Conservation (phyloP, 2,113 vertebrate genomes). For the Pseudopodoces humilis region DNA sequence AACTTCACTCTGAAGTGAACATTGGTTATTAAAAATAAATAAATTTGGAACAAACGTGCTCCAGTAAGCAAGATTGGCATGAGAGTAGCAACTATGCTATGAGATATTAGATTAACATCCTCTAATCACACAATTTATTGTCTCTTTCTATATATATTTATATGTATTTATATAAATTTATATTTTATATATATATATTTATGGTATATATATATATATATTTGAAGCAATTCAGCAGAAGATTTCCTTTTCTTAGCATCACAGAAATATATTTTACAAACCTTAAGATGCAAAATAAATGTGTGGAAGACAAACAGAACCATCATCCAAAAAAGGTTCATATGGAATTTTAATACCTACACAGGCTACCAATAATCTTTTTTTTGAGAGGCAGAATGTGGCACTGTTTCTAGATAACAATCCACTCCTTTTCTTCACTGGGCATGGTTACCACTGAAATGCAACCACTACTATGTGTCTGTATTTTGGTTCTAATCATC, state of each 20-base stretch:
- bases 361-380: neutral
- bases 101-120: constrained; percentile 37
- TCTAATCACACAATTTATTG: constrained; percentile 45
- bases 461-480: neutral
- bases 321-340: neutral
- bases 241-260: neutral
- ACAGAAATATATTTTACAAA: constrained; percentile 7
- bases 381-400: neutral
- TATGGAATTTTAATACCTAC: neutral
- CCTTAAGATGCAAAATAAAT: neutral
- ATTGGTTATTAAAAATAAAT: constrained; percentile 39
- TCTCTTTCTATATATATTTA: neutral
- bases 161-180: neutral
- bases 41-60: neutral
- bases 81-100: neutral
- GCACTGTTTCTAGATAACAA: neutral
- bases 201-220: neutral
- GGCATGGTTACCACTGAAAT: neutral
- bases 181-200: neutral
- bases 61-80: neutral
- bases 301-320: neutral
- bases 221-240: constrained; percentile 13
- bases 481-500: constrained; percentile 37
- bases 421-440: neutral
- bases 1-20: constrained; percentile 8